Base-by-base conservation (phyloP, 2,113 vertebrate species). In the Nibea coibor region DNA sequence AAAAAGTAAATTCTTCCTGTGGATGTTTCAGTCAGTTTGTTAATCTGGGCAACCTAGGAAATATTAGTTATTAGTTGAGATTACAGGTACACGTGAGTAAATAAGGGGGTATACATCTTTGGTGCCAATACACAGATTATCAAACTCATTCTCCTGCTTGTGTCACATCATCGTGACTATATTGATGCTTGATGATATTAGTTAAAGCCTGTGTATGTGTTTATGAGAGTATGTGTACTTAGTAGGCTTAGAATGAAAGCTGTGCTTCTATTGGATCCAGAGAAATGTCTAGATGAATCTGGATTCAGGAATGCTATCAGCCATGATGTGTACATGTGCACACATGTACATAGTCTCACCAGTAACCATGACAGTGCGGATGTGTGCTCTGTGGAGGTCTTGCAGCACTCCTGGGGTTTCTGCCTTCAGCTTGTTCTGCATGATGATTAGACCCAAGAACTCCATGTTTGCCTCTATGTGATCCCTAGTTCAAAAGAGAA, bases 351-450 rank as follows among this genome's bases (percentile, higher is more conserved):
- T 26, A 11, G 39, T 59, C 95, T 93, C 74, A 99, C 98, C 98
- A 93, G 98, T 99, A 78, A 99, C 97, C 98, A 99, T 99, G 89
- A 99, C 96, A 2, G 97, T 98, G 88, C 98, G 98, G 90, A 99
- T 97, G 93, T 95, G 95, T 92, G 98, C 98, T 88, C 90, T 94
- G 87, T 91, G 95, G 82, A 99, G 95, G 86, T 97, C 96, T 89
- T 96, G 95, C 90, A 99, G 96, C 50, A 99, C 97, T 7, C 85
- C 94, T 39, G 97, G 95, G 10, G 97, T 98, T 95, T 99, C 98
- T 81, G 94, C 87, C 90, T 99, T 99, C 81, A 99, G 94, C 80
- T 99, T 99, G 93, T 99, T 99, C 93, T 99, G 98, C 98, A 99
- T 98, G 93, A 99, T 94, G 87, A 99, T 97, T 81, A 99, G 93